These are phyloP conservation scores for Lithophane ornitopus DNA, from an alignment of 2,888 invertebrate genomes.

Conservation along the genomic window DNA sequence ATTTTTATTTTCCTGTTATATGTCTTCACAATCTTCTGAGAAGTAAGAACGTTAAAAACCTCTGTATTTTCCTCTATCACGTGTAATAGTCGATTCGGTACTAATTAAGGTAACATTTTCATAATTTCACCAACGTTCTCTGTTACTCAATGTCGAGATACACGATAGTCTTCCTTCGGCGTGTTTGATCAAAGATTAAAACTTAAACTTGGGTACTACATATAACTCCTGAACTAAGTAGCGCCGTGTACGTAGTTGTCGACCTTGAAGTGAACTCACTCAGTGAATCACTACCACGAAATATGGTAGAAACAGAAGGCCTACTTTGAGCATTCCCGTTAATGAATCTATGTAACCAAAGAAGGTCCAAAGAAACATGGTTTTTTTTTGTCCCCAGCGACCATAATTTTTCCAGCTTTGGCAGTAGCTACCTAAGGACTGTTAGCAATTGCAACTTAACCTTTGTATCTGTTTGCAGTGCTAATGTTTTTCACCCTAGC, in stretches of 20 bases:
- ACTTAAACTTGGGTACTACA: slow-evolving; percentile 43
- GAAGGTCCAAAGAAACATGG: neutral
- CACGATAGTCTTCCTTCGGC: slow-evolving; percentile 21
- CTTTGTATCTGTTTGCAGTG: neutral
- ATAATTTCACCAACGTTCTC: slow-evolving; percentile 7
- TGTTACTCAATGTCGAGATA: slow-evolving; percentile 15
- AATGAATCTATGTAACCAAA: neutral
- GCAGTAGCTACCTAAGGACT: neutral
- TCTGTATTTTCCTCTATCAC: slow-evolving; percentile 21
- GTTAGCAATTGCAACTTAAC: neutral
- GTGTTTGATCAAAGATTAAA: slow-evolving; percentile 50
- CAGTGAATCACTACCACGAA: slow-evolving; percentile 43
- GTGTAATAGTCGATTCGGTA: neutral
- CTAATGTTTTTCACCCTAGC: slow-evolving; percentile 7
- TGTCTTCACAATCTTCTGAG: neutral
- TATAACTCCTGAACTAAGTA: slow-evolving; percentile 50
- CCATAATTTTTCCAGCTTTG: neutral
- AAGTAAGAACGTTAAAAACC: neutral
- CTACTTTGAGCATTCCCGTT: neutral
- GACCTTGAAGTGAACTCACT: slow-evolving; percentile 65
- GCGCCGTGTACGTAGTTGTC: slow-evolving; percentile 55
- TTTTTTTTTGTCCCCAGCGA: neutral
- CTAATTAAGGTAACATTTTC: neutral
- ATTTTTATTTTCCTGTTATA: slow-evolving; percentile 15
- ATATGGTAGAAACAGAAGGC: slow-evolving; percentile 29